A percentile compares a stretch with the other conserved stretches of the same genome.
These are phyloP conservation scores for Drosophila kurseongensis DNA, from an alignment of 1,140 invertebrate species.

Conservation along the genomic window DNA sequence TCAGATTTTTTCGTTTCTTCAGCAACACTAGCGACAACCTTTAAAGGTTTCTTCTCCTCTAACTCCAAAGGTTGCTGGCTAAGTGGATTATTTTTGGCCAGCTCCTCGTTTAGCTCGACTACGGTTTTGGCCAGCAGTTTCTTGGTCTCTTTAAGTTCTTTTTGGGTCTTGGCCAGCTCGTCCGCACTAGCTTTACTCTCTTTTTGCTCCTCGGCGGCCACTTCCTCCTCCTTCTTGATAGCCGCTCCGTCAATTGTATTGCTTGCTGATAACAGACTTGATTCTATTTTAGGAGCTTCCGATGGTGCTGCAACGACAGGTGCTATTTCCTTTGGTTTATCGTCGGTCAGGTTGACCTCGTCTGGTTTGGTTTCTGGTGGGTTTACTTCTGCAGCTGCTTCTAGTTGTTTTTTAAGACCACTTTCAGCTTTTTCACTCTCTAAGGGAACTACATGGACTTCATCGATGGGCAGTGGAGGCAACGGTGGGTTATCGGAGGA, in stretches of 20 bases:
- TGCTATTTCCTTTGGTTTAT: slow-evolving; percentile 23
- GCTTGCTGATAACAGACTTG: slow-evolving; percentile 30
- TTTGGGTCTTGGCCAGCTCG: slow-evolving; percentile 83
- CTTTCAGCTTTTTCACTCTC: slow-evolving; percentile 17
- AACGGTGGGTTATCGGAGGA: slow-evolving; percentile 60
- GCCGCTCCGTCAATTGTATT: slow-evolving; percentile 75
- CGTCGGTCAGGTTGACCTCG: slow-evolving; percentile 7
- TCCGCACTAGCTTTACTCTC: slow-evolving; percentile 84
- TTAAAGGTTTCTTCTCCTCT: slow-evolving; percentile 50
- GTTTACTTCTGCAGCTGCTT: not conserved
- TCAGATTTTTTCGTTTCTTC: slow-evolving; percentile 21
- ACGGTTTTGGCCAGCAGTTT: slow-evolving; percentile 85
- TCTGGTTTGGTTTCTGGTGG: slow-evolving; percentile 7
- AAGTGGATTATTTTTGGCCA: slow-evolving; percentile 75
- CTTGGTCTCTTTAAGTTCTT: slow-evolving; percentile 86
- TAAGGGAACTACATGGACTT: slow-evolving; percentile 42
- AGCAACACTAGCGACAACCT: slow-evolving; percentile 12
- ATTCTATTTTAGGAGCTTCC: not conserved
- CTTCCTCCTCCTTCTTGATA: slow-evolving; percentile 86
- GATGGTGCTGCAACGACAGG: not conserved
- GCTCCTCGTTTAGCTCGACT: slow-evolving; percentile 85
- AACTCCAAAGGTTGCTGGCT: slow-evolving; percentile 36
- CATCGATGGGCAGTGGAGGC: slow-evolving; percentile 72
- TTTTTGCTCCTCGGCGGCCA: slow-evolving; percentile 85
- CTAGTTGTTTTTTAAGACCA: slow-evolving; percentile 11